These are phyloP conservation scores for Saguinus imperator DNA, from an alignment of 2,113 vertebrate species.

Conservation along the genomic window DNA sequence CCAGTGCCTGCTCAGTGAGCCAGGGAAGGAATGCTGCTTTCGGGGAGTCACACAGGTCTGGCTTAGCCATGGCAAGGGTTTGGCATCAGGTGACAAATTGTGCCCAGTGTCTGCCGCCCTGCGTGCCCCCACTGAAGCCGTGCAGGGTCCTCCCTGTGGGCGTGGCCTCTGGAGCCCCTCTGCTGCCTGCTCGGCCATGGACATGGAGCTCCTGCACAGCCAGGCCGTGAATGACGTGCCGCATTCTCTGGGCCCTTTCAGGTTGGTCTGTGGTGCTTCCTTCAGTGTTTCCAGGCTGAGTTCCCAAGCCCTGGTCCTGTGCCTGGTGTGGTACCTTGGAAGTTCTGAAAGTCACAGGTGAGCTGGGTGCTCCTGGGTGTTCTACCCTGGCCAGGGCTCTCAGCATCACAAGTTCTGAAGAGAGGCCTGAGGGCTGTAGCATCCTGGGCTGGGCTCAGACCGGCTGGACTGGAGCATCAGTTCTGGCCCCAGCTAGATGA, in stretches of 20 bases:
- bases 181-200: fast-evolving
- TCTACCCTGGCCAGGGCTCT: fast-evolving
- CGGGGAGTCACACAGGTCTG: fast-evolving
- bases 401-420: background rate
- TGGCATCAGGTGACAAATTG: no score
- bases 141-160: background rate
- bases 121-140: fast-evolving
- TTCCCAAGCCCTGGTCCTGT: background rate
- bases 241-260: background rate
- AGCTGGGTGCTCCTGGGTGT: fast-evolving
- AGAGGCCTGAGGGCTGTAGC: background rate
- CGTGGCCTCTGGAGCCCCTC: background rate
- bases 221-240: fast-evolving
- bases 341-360: no score
- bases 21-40: background rate
- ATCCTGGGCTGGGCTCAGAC: background rate
- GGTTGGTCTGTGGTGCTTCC: background rate
- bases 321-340: fast-evolving
- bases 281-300: background rate
- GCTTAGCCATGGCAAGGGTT: background rate
- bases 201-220: fast-evolving
- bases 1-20: fast-evolving
- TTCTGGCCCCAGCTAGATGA: background rate
- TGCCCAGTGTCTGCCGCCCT: fast-evolving
- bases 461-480: fast-evolving